Base-by-base conservation (phyloP, 2,797 vertebrate genomes). In the Girardinus metallicus region DNA sequence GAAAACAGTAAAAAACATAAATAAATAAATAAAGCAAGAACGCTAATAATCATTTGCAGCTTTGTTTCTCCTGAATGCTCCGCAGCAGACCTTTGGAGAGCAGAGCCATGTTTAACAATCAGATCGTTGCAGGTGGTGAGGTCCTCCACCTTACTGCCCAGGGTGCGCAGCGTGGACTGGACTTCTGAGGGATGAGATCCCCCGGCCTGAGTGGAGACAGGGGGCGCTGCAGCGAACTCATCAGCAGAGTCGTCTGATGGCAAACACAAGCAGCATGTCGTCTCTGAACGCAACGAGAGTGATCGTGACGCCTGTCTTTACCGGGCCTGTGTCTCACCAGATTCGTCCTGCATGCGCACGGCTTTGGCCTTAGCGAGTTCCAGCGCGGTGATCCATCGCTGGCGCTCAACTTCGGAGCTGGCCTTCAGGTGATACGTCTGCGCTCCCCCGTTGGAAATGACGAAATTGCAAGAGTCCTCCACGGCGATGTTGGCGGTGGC, bases 361-460 rank as follows among this genome's bases (percentile, higher is more conserved):
- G 98, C 98, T 86, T 98, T 99, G 49, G 98, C 97, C 81, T 99
- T 99, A 83, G 98, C 98, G 15, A 99, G 94, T 79, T 99, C 98
- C 26, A 99, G 91, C 15, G 98, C 98, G 0, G 98, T 99, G 93
- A 99, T 98, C 98, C 98, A 99, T 74, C 97, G 96, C 84, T 99
- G 98, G 16, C 98, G 95, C 89, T 99, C 98, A 57, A 99, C 97
- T 89, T 99, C 98, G 0, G 98, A 97, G 94, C 95, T 98, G 75
- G 98, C 98, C 91, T 99, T 99, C 81, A 99, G 92, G 87, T 99
- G 98, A 91, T 99, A 99, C 34, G 98, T 99, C 94, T 99, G 98
- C 0, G 98, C 97, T 0, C 98, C 98, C 0, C 98, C 98, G 0
- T 99, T 99, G 79, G 98, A 99, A 89, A 99, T 98, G 49, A 99